These are phyloP conservation scores for Siniperca knerii DNA, from an alignment of 2,113 vertebrate species.

Conservation along the genomic window DNA sequence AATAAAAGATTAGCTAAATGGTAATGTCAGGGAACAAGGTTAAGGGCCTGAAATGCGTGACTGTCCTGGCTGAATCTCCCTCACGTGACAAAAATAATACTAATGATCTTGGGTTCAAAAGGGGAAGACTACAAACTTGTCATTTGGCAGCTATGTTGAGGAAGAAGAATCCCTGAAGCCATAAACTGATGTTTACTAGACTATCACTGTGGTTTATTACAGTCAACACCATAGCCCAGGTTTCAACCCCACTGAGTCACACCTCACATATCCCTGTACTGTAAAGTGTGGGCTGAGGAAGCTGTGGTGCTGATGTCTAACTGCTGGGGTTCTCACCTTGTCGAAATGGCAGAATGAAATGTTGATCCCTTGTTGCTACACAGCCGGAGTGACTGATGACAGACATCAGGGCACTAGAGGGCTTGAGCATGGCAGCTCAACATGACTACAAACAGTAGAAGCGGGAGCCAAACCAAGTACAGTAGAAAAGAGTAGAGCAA, in stretches of 20 bases:
- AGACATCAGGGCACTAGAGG: slow-evolving; percentile 58
- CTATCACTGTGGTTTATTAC: slow-evolving; percentile 44
- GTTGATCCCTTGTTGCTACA: slow-evolving; percentile 80
- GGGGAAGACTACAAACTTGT: not conserved
- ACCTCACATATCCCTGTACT: slow-evolving; percentile 50
- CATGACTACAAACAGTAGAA: not conserved
- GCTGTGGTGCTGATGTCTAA: slow-evolving; percentile 61
- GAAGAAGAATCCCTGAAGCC: slow-evolving; percentile 18
- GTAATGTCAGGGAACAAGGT: not conserved
- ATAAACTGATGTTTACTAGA: slow-evolving; percentile 50
- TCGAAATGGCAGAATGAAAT: slow-evolving; percentile 72
- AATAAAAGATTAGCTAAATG: not conserved
- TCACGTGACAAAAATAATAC: slow-evolving; percentile 2
- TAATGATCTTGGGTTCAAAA: not conserved
- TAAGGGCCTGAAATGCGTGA: not conserved
- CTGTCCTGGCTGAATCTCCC: not conserved
- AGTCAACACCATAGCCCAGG: slow-evolving; percentile 54
- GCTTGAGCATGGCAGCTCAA: not conserved
- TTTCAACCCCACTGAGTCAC: slow-evolving; percentile 57
- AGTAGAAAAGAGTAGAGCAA: not conserved
- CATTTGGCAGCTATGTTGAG: not conserved
- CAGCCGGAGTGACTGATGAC: slow-evolving; percentile 76
- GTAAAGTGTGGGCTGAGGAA: slow-evolving; percentile 60
- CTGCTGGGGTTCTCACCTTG: slow-evolving; percentile 68
- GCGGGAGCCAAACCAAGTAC: not conserved